A percentile compares a stretch with the other conserved stretches of the same genome.
Evolutionary conservation across 2,888 invertebrate genomes (phyloP).

Genomic region (Ormyrus rosae): DNA sequence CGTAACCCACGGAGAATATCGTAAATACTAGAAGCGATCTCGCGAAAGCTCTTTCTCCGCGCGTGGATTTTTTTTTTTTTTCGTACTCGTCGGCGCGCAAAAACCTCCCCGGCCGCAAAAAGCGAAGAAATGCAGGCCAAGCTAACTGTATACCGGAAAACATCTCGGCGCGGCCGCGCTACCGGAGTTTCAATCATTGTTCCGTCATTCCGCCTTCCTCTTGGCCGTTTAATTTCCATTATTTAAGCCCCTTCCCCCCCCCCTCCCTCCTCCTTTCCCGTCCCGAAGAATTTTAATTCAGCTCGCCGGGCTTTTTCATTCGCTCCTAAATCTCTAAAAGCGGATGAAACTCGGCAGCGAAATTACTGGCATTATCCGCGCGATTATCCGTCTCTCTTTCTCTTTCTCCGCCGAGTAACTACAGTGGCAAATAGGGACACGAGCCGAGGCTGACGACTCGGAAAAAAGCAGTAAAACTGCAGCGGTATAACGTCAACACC

Average conservation of each 20-base stretch:
- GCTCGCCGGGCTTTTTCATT: background rate
- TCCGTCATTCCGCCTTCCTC: background rate
- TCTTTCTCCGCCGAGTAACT: too few species aligned
- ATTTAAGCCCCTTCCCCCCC: background rate
- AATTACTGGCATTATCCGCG: conserved; percentile 11
- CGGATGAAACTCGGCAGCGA: background rate
- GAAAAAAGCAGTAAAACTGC: conserved; percentile 6
- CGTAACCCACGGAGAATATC: too few species aligned
- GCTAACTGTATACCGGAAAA: conserved; percentile 28
- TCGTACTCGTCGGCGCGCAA: too few species aligned
- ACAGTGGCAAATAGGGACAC: background rate
- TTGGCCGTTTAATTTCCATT: conserved; percentile 1
- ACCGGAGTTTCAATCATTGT: conserved; percentile 4
- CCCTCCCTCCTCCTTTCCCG: background rate
- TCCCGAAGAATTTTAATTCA: background rate
- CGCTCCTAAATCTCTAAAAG: background rate
- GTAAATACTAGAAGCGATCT: too few species aligned
- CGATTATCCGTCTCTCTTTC: background rate
- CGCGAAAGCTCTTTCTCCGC: too few species aligned
- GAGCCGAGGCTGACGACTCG: too few species aligned
- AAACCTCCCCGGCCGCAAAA: background rate
- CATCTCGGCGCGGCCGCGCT: background rate
- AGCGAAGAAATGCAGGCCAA: conserved; percentile 29
- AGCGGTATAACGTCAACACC: conserved; percentile 13
- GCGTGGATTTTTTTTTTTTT: too few species aligned